phyloP scores from a whole-genome alignment of 1,140 invertebrate species.

The Cydia pomonella region DNA sequence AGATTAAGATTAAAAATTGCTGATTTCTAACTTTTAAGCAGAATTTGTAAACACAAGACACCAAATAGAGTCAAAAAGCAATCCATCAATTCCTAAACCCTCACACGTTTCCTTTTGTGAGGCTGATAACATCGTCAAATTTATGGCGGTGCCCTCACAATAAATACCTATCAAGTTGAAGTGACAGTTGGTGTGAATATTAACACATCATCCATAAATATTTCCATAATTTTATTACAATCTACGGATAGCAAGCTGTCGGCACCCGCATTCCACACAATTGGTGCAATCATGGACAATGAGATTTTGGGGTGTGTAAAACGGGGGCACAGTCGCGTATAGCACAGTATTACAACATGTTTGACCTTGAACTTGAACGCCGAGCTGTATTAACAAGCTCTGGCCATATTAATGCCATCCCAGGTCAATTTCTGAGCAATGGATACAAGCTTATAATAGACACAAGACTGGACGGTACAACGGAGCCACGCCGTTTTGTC shows the following conservation, averaged over 20 bases:
- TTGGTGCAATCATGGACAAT: constrained; percentile 77
- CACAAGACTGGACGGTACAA: no score
- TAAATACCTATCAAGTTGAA: constrained; percentile 35
- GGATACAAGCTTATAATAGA: no score
- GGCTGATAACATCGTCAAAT: constrained; percentile 28
- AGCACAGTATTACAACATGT: background rate
- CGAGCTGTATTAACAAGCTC: background rate
- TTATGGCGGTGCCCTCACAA: constrained; percentile 32
- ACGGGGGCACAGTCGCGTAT: constrained; percentile 38
- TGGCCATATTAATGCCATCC: no score
- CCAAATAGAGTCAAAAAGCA: constrained; percentile 15
- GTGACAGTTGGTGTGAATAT: constrained; percentile 45
- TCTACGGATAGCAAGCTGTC: constrained; percentile 70
- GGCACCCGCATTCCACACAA: constrained; percentile 76
- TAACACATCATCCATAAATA: constrained; percentile 49
- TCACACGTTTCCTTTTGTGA: constrained; percentile 25
- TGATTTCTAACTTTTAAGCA: background rate
- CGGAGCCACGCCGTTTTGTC: no score
- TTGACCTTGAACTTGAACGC: constrained; percentile 15
- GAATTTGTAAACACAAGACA: background rate
- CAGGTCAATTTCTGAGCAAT: no score
- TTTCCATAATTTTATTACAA: constrained; percentile 62
- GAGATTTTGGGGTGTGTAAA: constrained; percentile 76
- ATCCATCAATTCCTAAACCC: constrained; percentile 14
- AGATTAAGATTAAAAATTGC: constrained; percentile 1